Evolutionary conservation across 2,888 invertebrate species (phyloP), one percentile per base, ranked within the genome.

Genomic region (Dorcus parallelipipedus): DNA sequence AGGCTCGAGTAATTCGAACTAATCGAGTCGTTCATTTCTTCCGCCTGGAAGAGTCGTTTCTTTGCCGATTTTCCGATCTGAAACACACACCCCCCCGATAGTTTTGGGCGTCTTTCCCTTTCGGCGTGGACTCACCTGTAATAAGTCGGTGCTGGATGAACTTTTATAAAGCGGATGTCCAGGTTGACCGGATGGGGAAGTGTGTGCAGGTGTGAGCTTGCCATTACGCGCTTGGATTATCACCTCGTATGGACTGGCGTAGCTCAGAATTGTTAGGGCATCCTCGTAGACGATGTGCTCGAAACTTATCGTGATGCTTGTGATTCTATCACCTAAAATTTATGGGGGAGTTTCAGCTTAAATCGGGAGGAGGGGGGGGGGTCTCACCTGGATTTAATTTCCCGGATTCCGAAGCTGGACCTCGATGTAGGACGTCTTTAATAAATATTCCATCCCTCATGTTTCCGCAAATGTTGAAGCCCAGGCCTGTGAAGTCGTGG

Each of bases 181-280:
- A 38, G 91, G 85, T 54, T 82, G 79, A 64, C 81, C 80, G 2
- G 83, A 82, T 64, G 71, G 73, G 5, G 70, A 66, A 9, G 63
- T 54, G 51, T 66, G 64, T 6, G 64, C 54, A 14, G 62, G 48
- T 6, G 65, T 61, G 40, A 71, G 63, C 65, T 74, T 77, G 0
- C 83, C 82, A 64, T 83, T 84, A 71, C 88, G 85, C 38, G 93
- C 84, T 72, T 90, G 90, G 60, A 95, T 79, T 63, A 89, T 87
- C 10, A 93, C 91, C 59, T 92, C 91, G 73, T 95, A 95, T 0
- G 95, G 95, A 41, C 94, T 94, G 5, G 95, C 95, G 64, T 95
- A 92, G 62, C 93, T 93, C 43, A 96, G 80, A 62, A 96, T 92
- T 2, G 92, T 90, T 53, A 95, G 81, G 0, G 95, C 95, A 72